phyloP scores from a whole-genome alignment of 1,140 invertebrate species.

The Melanaphis sacchari region DNA sequence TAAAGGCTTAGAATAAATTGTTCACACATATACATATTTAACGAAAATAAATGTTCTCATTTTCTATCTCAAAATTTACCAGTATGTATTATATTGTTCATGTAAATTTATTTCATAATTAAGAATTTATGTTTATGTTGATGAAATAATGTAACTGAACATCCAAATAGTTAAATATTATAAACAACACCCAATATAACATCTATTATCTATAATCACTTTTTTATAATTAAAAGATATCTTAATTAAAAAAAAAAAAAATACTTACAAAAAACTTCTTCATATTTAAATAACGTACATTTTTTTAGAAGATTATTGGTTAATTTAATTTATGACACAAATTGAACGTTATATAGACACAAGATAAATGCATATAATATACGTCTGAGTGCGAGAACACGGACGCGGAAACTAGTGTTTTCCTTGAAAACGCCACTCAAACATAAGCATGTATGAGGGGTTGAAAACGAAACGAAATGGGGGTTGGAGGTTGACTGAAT shows the following conservation, averaged over 20 bases:
- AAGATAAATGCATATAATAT: neutral
- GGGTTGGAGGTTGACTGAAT: neutral
- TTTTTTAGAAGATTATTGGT: neutral
- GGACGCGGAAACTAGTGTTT: constrained; percentile 43
- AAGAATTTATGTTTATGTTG: too few relatives aligned
- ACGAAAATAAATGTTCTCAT: too few relatives aligned
- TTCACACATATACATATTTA: too few relatives aligned
- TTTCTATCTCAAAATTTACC: too few relatives aligned
- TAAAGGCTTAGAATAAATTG: too few relatives aligned
- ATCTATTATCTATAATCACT: neutral
- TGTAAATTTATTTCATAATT: too few relatives aligned
- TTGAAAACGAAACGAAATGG: constrained; percentile 11
- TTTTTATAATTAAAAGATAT: neutral
- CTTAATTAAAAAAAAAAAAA: neutral
- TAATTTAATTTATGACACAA: neutral
- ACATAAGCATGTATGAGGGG: neutral
- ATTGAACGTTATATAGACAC: neutral
- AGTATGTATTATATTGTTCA: too few relatives aligned
- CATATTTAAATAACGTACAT: constrained; percentile 21
- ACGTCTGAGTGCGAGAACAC: neutral
- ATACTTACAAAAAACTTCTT: neutral
- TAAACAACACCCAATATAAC: neutral
- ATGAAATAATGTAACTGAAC: too few relatives aligned
- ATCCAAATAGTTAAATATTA: neutral
- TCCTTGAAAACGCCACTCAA: constrained; percentile 48